Base-by-base conservation (phyloP, 2,113 vertebrate genomes). In the Tragulus kanchil region DNA sequence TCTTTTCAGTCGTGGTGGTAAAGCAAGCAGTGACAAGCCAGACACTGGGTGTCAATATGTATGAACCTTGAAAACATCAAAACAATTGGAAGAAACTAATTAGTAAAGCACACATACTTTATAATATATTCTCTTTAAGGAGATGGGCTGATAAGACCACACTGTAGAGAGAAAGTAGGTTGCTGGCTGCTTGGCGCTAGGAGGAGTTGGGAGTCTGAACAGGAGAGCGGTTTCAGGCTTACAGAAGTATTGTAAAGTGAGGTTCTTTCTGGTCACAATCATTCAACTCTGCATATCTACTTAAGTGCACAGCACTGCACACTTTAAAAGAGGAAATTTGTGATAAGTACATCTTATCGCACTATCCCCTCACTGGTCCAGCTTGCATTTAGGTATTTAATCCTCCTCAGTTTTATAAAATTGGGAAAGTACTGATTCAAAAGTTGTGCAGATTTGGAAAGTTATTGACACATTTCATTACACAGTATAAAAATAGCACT, bases 401-500 rank as follows among this genome's bases (percentile, higher is more conserved):
- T 17, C 28, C 52, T 52, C 52, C 14, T 36, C 56, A 58, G 28
- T 83, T 73, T 91, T 83, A 25, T 93, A 67, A 89, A 96, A 56
- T 93, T 25, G 9, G 48, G 13, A 89, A 95, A 90, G 26, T 69
- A 86, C 42, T 96, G 50, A 77, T 61, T 89, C 82, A 36, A 69
- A 79, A 81, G n/a, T 59, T 78, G 56, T 78, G 26, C 26, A 93
- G 61, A 67, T 65, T 54, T 89, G 59, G 36, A 12, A 59, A 88
- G 73, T 94, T 94, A 89, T 65, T 69, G 71, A 77, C 82, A 65
- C 19, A 86, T 94, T 85, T 91, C 59, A 73, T 89, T 91, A 86
- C 59, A n/a, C 26, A 94, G 54, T 26, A 71, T 45, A 78, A 94
- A 96, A 85, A 81, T 77, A 86, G 64, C 92, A 83, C 56, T 86